Base-by-base conservation (phyloP, 2,797 vertebrate genomes). In the Rousettus madagascariensis region DNA sequence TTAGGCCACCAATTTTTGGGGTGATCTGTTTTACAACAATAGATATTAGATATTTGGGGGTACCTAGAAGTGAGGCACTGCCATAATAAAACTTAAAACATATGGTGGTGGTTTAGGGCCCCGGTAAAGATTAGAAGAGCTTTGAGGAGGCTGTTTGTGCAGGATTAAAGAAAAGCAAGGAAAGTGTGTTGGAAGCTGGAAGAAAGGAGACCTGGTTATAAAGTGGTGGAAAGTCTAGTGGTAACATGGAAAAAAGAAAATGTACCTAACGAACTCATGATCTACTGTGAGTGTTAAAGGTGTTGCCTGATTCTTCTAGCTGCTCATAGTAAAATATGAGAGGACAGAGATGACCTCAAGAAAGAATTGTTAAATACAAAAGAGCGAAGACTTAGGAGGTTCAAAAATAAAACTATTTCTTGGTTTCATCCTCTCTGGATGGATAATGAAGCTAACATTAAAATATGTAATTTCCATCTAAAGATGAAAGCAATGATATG, bases 321-420 rank as follows among this genome's bases (percentile, higher is more conserved):
- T 77, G 51, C 17, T 16, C 5, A 1, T n/a, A 41, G 69, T 86
- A 49, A 87, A 95, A 85, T 28, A 77, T n/a, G 30, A 95, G n/a
- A 49, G 8, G n/a, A 90, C 57, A 90, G 33, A 55, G 41, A 46
- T 15, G 41, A 55, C 63, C 22, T 79, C 11, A 92, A 61, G 20
- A 85, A 55, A 69, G 36, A 49, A 26, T 36, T 71, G 24, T 55
- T 77, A 86, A 46, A 57, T 68, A 63, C 11, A 55, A 85, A 88
- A 89, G 13, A 87, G 13, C 3, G 10, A 68, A 57, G 36, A 53
- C 1, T 85, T 36, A 46, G 3, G 28, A 6, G 22, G 22, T 83
- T 93, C 17, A 90, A 85, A 95, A 69, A 74, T 41, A 83, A 51
- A 69, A 38, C 6, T 41, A 36, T 51, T 89, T 89, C 86, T 86